Conservation (phyloP, 2,888 invertebrate genomes). For the Tachina grossa region DNA sequence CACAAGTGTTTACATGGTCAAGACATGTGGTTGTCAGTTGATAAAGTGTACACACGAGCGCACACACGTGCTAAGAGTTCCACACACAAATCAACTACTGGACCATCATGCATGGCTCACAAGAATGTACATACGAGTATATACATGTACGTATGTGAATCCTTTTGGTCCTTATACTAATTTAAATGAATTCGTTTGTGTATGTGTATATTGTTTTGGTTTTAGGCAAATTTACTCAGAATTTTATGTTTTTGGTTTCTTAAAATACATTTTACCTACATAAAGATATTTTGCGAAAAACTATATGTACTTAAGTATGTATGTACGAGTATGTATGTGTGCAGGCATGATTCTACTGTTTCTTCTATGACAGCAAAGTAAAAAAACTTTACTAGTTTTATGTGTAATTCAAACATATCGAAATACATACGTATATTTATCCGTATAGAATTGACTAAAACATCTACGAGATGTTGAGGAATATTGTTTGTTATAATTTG, state of each 20-base stretch:
- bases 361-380: not conserved
- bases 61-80: not conserved
- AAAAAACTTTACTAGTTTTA: not conserved
- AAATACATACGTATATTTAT: conserved; percentile 6
- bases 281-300: conserved; percentile 25
- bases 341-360: not conserved
- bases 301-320: not conserved
- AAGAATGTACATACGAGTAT: not conserved
- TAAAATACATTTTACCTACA: conserved; percentile 36
- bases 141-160: not conserved
- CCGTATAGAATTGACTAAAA: conserved; percentile 7
- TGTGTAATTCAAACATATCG: not conserved
- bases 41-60: conserved; percentile 17
- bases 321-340: not conserved
- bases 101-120: not conserved
- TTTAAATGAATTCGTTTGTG: not conserved
- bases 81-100: not conserved
- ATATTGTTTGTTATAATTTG: conserved; percentile 26
- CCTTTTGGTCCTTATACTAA: not conserved
- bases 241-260: conserved; percentile 38
- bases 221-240: conserved; percentile 60
- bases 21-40: conserved; percentile 56
- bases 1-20: conserved; percentile 68
- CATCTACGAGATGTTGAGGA: conserved; percentile 2
- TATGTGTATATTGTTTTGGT: conserved; percentile 31